A percentile compares a stretch with the other conserved stretches of the same genome.
These are phyloP conservation scores for Neodiprion fabricii DNA, from an alignment of 1,140 invertebrate species.

Conservation along the genomic window DNA sequence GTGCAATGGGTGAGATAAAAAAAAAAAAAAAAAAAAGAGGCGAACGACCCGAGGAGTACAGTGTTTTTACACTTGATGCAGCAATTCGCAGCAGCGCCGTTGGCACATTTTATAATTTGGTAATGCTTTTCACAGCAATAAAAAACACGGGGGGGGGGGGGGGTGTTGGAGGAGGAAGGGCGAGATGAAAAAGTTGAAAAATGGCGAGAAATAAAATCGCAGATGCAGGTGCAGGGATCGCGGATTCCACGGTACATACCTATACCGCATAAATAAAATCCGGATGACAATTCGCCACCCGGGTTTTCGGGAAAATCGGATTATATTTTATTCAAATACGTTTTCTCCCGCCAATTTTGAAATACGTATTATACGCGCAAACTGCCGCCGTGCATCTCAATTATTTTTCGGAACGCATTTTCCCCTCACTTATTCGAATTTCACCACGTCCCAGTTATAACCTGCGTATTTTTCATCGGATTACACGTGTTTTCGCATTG, in stretches of 20 bases:
- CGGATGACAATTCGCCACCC: conserved; percentile 23
- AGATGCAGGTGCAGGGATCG: conserved; percentile 7
- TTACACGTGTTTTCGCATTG: no score
- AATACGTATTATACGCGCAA: neutral
- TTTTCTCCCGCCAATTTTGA: neutral
- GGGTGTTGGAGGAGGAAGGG: neutral
- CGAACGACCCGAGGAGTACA: no score
- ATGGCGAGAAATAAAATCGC: neutral
- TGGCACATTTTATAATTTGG: conserved; percentile 11
- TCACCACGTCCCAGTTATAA: no score
- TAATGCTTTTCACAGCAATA: neutral
- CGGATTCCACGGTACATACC: neutral
- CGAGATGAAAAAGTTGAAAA: neutral
- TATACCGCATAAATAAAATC: conserved; percentile 21
- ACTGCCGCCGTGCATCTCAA: neutral
- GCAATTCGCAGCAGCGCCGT: neutral
- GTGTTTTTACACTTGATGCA: no score
- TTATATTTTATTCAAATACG: conserved; percentile 21
- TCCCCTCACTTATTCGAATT: no score
- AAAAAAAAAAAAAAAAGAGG: no score
- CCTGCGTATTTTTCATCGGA: no score
- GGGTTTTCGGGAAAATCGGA: neutral
- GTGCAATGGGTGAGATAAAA: no score
- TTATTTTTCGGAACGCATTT: neutral
- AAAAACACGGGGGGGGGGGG: neutral